Evolutionary conservation across 2,797 vertebrate species (phyloP).

Genomic region (Buceros bicornis): DNA sequence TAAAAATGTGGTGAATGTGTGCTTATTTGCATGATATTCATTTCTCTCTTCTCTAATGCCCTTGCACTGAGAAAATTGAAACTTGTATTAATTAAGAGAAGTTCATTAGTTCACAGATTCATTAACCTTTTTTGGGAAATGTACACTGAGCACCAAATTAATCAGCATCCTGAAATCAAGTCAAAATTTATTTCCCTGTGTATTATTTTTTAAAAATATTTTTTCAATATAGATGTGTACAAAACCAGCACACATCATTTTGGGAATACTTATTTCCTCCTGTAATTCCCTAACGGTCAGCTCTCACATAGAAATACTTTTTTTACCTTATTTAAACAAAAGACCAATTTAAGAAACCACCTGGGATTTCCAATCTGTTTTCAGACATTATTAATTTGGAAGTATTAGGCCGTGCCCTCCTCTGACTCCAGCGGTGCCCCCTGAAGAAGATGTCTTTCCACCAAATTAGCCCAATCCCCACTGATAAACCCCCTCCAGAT

Average conservation of each 20-base stretch:
- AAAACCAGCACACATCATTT: not conserved
- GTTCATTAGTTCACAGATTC: conserved; percentile 69
- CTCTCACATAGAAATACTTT: not conserved
- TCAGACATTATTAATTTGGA: conserved; percentile 54
- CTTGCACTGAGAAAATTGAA: conserved; percentile 58
- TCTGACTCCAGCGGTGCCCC: not conserved
- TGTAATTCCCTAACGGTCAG: not conserved
- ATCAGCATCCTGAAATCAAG: conserved; percentile 63
- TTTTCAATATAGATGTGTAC: not conserved
- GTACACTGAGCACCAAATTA: conserved; percentile 67
- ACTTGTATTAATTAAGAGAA: conserved; percentile 66
- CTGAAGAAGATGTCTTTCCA: conserved; percentile 36
- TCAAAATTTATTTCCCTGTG: conserved; percentile 15
- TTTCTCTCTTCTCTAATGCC: not conserved
- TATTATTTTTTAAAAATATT: conserved; percentile 1
- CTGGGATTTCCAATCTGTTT: conserved; percentile 11
- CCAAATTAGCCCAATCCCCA: conserved; percentile 47
- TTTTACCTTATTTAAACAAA: conserved; percentile 37
- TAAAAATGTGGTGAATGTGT: not conserved
- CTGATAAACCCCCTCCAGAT: conserved; percentile 39
- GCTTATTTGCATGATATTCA: not conserved
- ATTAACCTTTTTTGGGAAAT: conserved; percentile 72
- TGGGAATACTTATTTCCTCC: not conserved
- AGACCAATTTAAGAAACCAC: conserved; percentile 6
- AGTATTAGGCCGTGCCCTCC: conserved; percentile 24